Evolutionary conservation across 2,888 invertebrate species (phyloP).

Genomic region (Fissipunctia ypsillon): DNA sequence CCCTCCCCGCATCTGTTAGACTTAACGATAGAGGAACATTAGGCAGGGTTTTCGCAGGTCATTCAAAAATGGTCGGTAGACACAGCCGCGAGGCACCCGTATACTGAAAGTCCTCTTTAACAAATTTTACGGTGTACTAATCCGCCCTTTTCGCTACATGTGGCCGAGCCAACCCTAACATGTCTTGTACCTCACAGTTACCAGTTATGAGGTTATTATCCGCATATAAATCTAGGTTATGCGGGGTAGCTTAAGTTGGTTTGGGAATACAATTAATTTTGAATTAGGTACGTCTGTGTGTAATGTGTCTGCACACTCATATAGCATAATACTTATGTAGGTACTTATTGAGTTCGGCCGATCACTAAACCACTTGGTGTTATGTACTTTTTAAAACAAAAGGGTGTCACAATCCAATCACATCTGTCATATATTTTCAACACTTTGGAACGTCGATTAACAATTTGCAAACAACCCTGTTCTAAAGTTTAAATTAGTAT

Average conservation of each 20-base stretch:
- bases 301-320: constrained; percentile 68
- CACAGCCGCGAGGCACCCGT: constrained; percentile 84
- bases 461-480: constrained; percentile 23
- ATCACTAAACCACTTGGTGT: background rate
- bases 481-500: constrained; percentile 59
- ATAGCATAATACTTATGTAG: background rate
- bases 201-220: constrained; percentile 87
- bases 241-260: constrained; percentile 78
- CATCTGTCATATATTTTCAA: background rate
- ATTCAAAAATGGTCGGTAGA: constrained; percentile 68
- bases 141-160: constrained; percentile 85
- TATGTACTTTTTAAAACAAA: background rate
- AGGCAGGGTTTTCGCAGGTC: constrained; percentile 62
- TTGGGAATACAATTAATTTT: constrained; percentile 82
- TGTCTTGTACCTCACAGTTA: constrained; percentile 82
- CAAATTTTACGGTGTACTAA: constrained; percentile 89
- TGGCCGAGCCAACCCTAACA: constrained; percentile 77
- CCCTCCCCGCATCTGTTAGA: constrained; percentile 22
- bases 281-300: constrained; percentile 76
- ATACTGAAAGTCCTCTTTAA: constrained; percentile 84
- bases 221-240: constrained; percentile 87
- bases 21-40: background rate
- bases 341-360: background rate
- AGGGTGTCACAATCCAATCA: background rate
- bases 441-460: constrained; percentile 21